Evolutionary conservation across 2,113 vertebrate genomes (phyloP).

Genomic region (Misgurnus anguillicaudatus): DNA sequence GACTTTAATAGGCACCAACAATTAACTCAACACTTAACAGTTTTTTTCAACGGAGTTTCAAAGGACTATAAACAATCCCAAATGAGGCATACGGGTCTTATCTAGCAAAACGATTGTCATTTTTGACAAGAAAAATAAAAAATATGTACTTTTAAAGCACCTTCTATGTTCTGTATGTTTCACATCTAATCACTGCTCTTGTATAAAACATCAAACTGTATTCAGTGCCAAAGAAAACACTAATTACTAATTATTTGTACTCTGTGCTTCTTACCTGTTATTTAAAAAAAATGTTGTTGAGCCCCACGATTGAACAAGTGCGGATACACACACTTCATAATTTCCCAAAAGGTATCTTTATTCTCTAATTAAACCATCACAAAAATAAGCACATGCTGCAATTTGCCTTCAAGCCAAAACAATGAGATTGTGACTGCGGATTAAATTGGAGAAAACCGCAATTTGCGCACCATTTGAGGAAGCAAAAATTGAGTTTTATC

Average conservation of each 20-base stretch:
- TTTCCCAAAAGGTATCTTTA: constrained; percentile 29
- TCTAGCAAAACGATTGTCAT: no score
- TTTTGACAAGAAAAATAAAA: no score
- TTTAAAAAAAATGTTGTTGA: neutral
- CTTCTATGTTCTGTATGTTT: neutral
- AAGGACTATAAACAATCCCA: no score
- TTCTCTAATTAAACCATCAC: neutral
- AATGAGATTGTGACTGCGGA: neutral
- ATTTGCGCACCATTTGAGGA: neutral
- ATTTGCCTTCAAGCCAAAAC: neutral
- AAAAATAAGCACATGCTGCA: neutral
- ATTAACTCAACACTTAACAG: no score
- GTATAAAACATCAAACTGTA: neutral
- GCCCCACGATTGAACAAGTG: neutral
- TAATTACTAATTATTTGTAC: constrained; percentile 32
- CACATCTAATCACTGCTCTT: neutral
- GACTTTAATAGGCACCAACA: no score
- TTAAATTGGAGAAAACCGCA: constrained; percentile 6
- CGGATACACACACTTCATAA: neutral
- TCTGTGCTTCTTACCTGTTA: neutral
- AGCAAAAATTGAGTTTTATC: neutral
- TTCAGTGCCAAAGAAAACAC: neutral
- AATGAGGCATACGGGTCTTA: no score
- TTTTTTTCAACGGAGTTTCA: no score
- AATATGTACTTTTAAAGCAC: no score